Percentiles rank a stretch among this genome's conserved stretches.
Conservation (phyloP, 2,888 invertebrate genomes). For the Ormyrus labotus region DNA sequence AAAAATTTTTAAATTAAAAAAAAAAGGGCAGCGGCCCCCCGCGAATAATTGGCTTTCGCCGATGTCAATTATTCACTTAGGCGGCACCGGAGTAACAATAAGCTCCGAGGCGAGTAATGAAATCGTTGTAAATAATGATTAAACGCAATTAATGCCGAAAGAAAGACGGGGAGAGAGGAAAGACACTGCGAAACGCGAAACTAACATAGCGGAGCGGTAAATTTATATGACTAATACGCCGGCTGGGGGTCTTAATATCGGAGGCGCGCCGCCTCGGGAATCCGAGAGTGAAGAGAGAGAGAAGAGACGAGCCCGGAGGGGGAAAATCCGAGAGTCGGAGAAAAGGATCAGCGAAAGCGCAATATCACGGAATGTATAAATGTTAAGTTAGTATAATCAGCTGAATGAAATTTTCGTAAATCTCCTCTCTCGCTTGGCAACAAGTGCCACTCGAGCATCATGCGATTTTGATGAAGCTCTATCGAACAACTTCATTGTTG, state of each 20-base stretch:
- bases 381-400: conserved; percentile 49
- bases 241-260: conserved; percentile 71
- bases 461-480: too few species aligned
- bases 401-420: conserved; percentile 49
- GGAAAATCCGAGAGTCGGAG: conserved; percentile 34
- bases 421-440: conserved; percentile 41
- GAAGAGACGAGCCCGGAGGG: conserved; percentile 18
- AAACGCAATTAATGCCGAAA: conserved; percentile 52
- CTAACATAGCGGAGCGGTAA: conserved; percentile 61
- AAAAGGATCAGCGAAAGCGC: conserved; percentile 60
- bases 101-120: conserved; percentile 35
- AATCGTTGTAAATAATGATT: conserved; percentile 58
- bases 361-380: conserved; percentile 50
- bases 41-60: not conserved
- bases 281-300: conserved; percentile 29
- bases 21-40: not conserved
- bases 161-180: conserved; percentile 1
- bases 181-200: conserved; percentile 47
- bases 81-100: conserved; percentile 34
- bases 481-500: too few species aligned
- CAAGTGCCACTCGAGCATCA: conserved; percentile 45
- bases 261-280: conserved; percentile 36
- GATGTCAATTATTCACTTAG: conserved; percentile 19
- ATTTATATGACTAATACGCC: conserved; percentile 73
- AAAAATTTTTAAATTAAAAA: conserved; percentile 38